Percentiles rank a stretch among this genome's conserved stretches.
Evolutionary conservation across 2,797 vertebrate species (phyloP).

Genomic region (Cyclopterus lumpus): DNA sequence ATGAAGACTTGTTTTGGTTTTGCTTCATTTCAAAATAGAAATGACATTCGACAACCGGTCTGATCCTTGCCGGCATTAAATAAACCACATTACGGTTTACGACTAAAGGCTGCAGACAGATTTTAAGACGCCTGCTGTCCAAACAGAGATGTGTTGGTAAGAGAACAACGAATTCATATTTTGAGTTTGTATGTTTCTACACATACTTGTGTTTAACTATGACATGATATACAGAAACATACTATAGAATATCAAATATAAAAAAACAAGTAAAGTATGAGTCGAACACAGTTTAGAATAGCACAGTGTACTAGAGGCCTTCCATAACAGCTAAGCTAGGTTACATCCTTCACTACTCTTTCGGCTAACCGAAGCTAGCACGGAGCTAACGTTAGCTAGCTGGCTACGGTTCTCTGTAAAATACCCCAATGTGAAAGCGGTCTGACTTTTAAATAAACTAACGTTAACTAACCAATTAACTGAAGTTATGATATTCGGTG

Average conservation of each 20-base stretch:
- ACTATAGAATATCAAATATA: not conserved
- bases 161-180: not conserved
- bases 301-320: not conserved
- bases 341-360: not conserved
- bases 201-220: not conserved
- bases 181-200: too few species aligned
- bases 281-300: not conserved
- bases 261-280: not conserved
- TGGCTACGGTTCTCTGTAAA: not conserved
- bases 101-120: not conserved
- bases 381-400: not conserved
- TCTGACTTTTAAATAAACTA: not conserved
- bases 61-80: not conserved
- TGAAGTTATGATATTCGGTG: not conserved
- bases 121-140: not conserved
- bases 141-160: not conserved
- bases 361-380: not conserved
- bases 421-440: rapidly evolving
- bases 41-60: not conserved
- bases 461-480: not conserved
- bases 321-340: not conserved
- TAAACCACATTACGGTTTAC: not conserved
- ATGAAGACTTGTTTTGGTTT: not conserved
- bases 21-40: not conserved
- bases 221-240: not conserved